These are phyloP conservation scores for Netelia fuscicornis DNA, from an alignment of 2,888 invertebrate species.

Conservation along the genomic window DNA sequence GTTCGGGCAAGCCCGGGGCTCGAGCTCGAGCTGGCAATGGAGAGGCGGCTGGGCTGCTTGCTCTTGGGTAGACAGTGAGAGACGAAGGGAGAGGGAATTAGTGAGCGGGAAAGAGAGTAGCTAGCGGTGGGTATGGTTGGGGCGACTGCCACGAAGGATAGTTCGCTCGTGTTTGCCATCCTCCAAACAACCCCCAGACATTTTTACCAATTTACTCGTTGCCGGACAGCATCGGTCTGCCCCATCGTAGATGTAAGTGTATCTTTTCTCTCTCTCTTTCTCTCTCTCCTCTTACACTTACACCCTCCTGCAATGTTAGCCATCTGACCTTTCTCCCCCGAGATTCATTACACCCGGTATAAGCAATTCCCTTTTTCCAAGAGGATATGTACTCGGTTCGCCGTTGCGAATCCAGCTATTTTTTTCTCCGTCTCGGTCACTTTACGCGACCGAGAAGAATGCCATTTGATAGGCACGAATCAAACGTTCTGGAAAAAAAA, in stretches of 20 bases:
- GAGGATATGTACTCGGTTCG: slow-evolving; percentile 15
- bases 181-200: slow-evolving; percentile 76
- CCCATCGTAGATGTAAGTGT: slow-evolving; percentile 27
- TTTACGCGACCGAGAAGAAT: neutral
- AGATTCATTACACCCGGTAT: slow-evolving; percentile 46
- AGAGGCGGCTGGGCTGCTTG: slow-evolving; percentile 52
- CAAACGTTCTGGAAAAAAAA: neutral
- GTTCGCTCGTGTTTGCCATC: slow-evolving; percentile 75
- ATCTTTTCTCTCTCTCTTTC: slow-evolving; percentile 44
- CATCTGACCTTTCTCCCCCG: slow-evolving; percentile 41
- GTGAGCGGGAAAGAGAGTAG: slow-evolving; percentile 67
- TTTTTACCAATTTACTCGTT: slow-evolving; percentile 80
- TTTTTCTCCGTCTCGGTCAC: neutral
- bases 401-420: neutral
- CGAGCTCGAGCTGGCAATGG: slow-evolving; percentile 62
- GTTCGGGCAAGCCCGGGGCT: slow-evolving; percentile 55
- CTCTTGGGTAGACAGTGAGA: slow-evolving; percentile 42
- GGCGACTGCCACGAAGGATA: slow-evolving; percentile 72
- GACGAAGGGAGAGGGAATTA: slow-evolving; percentile 68
- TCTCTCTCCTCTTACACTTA: slow-evolving; percentile 36
- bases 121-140: slow-evolving; percentile 61
- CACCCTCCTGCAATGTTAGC: slow-evolving; percentile 53
- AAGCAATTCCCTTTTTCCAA: slow-evolving; percentile 40
- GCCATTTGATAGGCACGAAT: neutral
- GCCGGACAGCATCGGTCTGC: slow-evolving; percentile 63